A percentile compares a stretch with the other conserved stretches of the same genome.
Evolutionary conservation across 2,113 vertebrate genomes (phyloP).

Genomic region (Festucalex cinctus): DNA sequence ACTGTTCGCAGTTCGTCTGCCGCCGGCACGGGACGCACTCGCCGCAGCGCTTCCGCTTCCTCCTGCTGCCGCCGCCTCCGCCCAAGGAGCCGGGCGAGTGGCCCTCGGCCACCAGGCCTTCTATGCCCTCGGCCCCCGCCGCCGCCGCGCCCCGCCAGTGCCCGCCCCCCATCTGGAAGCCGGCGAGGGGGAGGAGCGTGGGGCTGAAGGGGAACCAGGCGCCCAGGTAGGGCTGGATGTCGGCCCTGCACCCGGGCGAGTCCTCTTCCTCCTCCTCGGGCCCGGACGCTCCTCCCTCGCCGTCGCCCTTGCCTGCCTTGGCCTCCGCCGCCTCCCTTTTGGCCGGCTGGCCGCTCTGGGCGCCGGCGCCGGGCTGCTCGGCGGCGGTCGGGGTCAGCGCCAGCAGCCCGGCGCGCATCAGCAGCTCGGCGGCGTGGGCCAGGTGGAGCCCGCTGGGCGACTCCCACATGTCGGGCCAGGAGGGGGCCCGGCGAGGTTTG

Average conservation of each 20-base stretch:
- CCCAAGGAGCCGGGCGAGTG: slow-evolving; percentile 76
- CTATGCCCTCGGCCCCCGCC: slow-evolving; percentile 83
- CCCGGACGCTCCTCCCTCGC: slow-evolving; percentile 81
- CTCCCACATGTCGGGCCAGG: slow-evolving; percentile 86
- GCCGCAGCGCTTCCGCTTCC: slow-evolving; percentile 98
- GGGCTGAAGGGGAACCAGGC: slow-evolving; percentile 94
- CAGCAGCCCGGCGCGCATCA: slow-evolving; percentile 91
- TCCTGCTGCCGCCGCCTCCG: slow-evolving; percentile 86
- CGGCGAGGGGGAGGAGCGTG: slow-evolving; percentile 92
- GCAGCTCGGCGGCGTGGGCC: slow-evolving; percentile 92
- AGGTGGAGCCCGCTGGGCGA: slow-evolving; percentile 91
- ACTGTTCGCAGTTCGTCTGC: slow-evolving; percentile 98
- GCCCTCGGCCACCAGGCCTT: slow-evolving; percentile 91
- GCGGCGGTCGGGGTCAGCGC: slow-evolving; percentile 63
- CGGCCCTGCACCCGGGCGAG: slow-evolving; percentile 86
- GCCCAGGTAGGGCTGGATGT: slow-evolving; percentile 88
- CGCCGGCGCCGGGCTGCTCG: slow-evolving; percentile 57
- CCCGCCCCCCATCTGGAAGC: slow-evolving; percentile 88
- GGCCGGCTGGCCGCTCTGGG: slow-evolving; percentile 54
- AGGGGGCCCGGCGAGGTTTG: slow-evolving; percentile 87
- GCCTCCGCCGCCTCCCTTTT: slow-evolving; percentile 48
- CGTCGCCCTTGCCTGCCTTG: slow-evolving; percentile 76
- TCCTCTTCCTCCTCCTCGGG: slow-evolving; percentile 78
- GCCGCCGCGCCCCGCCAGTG: slow-evolving; percentile 69
- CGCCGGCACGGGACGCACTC: slow-evolving; percentile 94